These are phyloP conservation scores for Pseudoatta argentina DNA, from an alignment of 1,140 invertebrate genomes.

Conservation along the genomic window DNA sequence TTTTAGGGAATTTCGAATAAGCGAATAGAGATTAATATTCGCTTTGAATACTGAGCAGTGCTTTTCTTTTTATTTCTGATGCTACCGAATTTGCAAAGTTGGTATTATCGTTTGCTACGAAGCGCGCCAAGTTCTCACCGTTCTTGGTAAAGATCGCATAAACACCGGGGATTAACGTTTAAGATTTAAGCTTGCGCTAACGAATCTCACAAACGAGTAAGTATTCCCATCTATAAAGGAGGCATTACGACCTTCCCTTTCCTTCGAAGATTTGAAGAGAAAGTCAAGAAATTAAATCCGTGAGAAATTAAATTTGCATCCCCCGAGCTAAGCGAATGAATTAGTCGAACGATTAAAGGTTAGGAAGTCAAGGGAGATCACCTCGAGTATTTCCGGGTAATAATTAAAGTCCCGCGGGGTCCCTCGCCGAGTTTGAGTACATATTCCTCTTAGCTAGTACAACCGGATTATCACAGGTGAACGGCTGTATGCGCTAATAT, in stretches of 20 bases:
- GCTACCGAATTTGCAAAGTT: neutral
- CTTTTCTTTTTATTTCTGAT: neutral
- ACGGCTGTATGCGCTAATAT: neutral
- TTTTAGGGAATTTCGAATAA: no score
- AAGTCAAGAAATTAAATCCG: neutral
- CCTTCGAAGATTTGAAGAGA: neutral
- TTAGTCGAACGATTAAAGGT: constrained; percentile 21
- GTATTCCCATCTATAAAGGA: neutral
- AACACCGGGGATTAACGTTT: neutral
- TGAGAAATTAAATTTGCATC: neutral
- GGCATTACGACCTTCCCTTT: neutral
- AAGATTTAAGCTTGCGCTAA: neutral
- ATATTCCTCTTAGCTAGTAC: no score
- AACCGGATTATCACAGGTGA: no score
- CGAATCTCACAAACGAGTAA: no score
- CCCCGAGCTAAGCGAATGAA: neutral
- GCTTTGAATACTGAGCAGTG: neutral
- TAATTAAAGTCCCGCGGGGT: neutral
- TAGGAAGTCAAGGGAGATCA: neutral
- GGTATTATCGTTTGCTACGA: neutral
- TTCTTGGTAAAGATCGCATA: neutral
- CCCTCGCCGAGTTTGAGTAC: neutral
- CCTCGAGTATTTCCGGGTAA: neutral
- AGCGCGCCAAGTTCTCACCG: neutral
- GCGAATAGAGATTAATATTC: no score